These are phyloP conservation scores for Columba guinea DNA, from an alignment of 2,797 vertebrate species.

Conservation along the genomic window DNA sequence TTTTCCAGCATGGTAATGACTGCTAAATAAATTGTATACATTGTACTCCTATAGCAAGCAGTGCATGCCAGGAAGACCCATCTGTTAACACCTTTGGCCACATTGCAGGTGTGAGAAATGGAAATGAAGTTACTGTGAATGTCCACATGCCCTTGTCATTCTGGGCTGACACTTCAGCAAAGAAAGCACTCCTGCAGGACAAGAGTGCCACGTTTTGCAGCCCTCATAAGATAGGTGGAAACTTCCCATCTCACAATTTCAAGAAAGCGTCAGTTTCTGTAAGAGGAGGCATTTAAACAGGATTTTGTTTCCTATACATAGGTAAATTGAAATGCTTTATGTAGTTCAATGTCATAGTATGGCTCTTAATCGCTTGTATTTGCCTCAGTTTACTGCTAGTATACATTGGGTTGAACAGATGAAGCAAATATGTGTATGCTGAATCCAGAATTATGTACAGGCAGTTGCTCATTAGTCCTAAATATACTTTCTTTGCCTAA, in stretches of 20 bases:
- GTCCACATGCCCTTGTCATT: neutral
- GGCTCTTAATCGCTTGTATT: constrained; percentile 18
- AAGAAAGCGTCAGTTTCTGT: neutral
- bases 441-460: constrained; percentile 32
- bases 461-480: constrained; percentile 35
- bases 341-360: constrained; percentile 4
- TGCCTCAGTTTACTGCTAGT: constrained; percentile 37
- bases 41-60: constrained; percentile 45
- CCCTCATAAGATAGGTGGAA: neutral
- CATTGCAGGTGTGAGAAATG: neutral
- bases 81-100: neutral
- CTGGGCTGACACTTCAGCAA: constrained; percentile 12
- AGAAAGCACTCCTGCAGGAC: constrained; percentile 50
- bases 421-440: constrained; percentile 37
- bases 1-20: neutral
- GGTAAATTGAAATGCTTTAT: constrained; percentile 31
- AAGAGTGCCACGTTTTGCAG: constrained; percentile 20
- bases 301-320: neutral
- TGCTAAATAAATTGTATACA: constrained; percentile 27
- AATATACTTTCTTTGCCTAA: constrained; percentile 31
- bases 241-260: neutral
- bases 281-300: neutral
- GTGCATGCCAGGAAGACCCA: constrained; percentile 3
- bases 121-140: constrained; percentile 20
- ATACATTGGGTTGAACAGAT: neutral